Evolutionary conservation across 2,113 vertebrate species (phyloP), one percentile per base, ranked within the genome.

Genomic region (Cichladusa arquata): DNA sequence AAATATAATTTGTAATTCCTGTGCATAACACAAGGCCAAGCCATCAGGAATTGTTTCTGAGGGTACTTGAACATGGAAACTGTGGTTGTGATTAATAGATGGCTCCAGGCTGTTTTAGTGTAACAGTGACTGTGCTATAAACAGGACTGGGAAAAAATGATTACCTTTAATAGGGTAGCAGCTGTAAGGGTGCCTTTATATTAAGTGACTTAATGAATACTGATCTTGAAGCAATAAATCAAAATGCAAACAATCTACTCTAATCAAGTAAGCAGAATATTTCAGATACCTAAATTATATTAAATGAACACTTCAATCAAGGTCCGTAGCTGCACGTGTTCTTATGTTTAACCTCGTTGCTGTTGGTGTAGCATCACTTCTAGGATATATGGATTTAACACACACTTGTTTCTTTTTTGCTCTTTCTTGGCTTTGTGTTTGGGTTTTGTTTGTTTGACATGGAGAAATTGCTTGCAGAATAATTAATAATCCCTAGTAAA

Each of bases 201-300:
- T 96, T 97, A 97, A 97, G 94, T 96, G 94, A 97, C 90, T 96
- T 98, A 97, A 97, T 97, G 97, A 98, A 96, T 96, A 96, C 92
- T 85, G 96, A 98, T 95, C 93, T 88, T 50, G 90, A 97, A 96
- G 96, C 95, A 97, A 97, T 97, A 97, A 97, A 97, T 98, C 96
- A 97, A 90, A 97, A 97, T 96, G 95, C 96, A 97, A 98, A 97
- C 96, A 97, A 91, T 97, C 96, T 97, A 90, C 93, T 94, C 86
- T 96, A 97, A 97, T 98, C 97, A 97, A 97, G 94, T 92, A 89
- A 95, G 93, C 90, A 90, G 95, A 96, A 65, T 94, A 54, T 96
- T 96, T 91, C 64, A 64, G 96, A 85, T 94, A 86, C 79, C 96
- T 96, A 93, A 96, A 93, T 97, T 92, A 88, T 89, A 96, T 97